Conservation (phyloP, 92 coral and sea anemone genomes). For the Bergia puertoricense region DNA sequence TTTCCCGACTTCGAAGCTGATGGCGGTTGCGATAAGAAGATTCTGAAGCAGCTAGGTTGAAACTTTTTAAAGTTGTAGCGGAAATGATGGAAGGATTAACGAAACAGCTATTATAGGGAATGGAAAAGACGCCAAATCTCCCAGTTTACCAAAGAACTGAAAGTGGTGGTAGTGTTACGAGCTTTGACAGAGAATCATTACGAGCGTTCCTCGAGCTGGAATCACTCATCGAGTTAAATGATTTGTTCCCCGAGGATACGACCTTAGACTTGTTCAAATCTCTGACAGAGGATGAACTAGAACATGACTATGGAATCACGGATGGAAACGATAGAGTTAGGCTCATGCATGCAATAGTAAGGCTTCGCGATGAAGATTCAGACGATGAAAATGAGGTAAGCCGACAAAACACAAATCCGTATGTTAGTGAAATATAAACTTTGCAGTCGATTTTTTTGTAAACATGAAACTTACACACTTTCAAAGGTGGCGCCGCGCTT, state of each 20-base stretch:
- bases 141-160: slow-evolving; percentile 43
- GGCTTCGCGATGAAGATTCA: slow-evolving; percentile 82
- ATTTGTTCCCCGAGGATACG: slow-evolving; percentile 74
- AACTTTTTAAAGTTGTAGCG: background rate
- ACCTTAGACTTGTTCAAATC: slow-evolving; percentile 76
- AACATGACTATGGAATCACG: slow-evolving; percentile 83
- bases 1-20: slow-evolving; percentile 20
- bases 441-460: background rate
- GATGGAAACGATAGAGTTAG: slow-evolving; percentile 77
- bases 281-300: slow-evolving; percentile 91
- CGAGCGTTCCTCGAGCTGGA: slow-evolving; percentile 79
- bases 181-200: slow-evolving; percentile 69
- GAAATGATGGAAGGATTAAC: slow-evolving; percentile 25
- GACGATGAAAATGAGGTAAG: slow-evolving; percentile 71
- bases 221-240: slow-evolving; percentile 74
- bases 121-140: slow-evolving; percentile 30
- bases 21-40: slow-evolving; percentile 27
- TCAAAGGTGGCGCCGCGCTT: background rate
- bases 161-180: slow-evolving; percentile 60
- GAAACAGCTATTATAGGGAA: slow-evolving; percentile 28
- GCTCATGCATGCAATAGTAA: slow-evolving; percentile 76
- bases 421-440: slow-evolving; percentile 15
- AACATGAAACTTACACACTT: slow-evolving; percentile 4
- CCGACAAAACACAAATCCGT: slow-evolving; percentile 9
- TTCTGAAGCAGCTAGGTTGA: slow-evolving; percentile 22